These are phyloP conservation scores for Mechanitis messenoides DNA, from an alignment of 2,888 invertebrate genomes.

Conservation along the genomic window DNA sequence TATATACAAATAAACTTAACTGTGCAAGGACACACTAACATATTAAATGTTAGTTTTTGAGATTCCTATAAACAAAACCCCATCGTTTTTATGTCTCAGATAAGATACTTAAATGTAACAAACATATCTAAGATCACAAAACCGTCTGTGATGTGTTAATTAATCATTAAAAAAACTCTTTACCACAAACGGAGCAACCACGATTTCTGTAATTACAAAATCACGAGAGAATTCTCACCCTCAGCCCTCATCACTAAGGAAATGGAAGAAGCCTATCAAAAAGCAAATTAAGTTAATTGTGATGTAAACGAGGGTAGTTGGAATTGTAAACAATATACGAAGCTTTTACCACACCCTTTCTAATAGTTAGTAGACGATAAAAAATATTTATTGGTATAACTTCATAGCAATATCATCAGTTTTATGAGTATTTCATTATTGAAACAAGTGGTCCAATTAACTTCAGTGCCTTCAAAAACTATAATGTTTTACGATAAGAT, in stretches of 20 bases:
- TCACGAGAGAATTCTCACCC: slow-evolving; percentile 72
- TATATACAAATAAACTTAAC: too few relatives aligned
- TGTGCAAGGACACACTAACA: too few relatives aligned
- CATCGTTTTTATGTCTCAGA: too few relatives aligned
- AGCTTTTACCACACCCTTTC: slow-evolving; percentile 52
- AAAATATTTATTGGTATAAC: slow-evolving; percentile 29
- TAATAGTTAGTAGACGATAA: slow-evolving; percentile 28
- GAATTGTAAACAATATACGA: slow-evolving; percentile 63
- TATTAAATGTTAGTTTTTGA: too few relatives aligned
- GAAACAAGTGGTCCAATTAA: slow-evolving; percentile 28
- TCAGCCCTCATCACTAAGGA: slow-evolving; percentile 65
- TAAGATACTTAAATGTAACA: too few relatives aligned
- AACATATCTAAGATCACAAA: too few relatives aligned
- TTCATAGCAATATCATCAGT: slow-evolving; percentile 26
- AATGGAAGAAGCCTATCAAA: slow-evolving; percentile 73
- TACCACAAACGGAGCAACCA: slow-evolving; percentile 69
- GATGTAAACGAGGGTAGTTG: slow-evolving; percentile 71
- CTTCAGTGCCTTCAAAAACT: slow-evolving; percentile 13
- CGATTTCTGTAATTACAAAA: slow-evolving; percentile 73
- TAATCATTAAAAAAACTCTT: slow-evolving; percentile 49
- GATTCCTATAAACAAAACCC: too few relatives aligned
- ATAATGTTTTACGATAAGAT: background rate
- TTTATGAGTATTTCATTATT: slow-evolving; percentile 33
- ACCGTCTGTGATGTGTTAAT: too few relatives aligned
- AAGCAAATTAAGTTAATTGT: slow-evolving; percentile 74